Base-by-base conservation (phyloP, 2,797 vertebrate genomes). In the Darevskia mixta region DNA sequence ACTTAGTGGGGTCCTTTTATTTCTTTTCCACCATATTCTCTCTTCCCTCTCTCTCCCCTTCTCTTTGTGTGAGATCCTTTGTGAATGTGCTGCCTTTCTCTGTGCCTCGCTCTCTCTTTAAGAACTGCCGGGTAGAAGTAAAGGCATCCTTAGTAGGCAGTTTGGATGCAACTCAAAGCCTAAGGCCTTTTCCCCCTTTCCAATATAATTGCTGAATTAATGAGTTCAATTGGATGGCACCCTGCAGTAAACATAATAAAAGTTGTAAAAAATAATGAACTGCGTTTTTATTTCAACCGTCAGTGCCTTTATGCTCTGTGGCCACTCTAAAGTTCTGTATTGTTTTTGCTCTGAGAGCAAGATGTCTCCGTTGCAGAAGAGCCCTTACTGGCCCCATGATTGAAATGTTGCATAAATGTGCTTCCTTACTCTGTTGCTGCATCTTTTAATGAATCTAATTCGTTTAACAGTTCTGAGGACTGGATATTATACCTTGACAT, bases 261-360 rank as follows among this genome's bases (percentile, higher is more conserved):
- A 95, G 87, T 93, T n/a, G 80, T 95, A 95, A 96, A 95, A 96
- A 95, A 94, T 94, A 96, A 95, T 95, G 93, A 95, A 93, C 93
- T 92, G 89, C 41, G 86, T 94, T 95, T 84, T 88, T 92, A 83
- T 92, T 93, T 91, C 93, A 93, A 86, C 9, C 10, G 88, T 94
- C 77, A 82, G 90, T 86, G 64, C 92, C 88, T 92, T 92, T 69
- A 91, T 94, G 83, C 75, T 95, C 86, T 29, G 71, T 95, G 90
- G 89, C 89, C 79, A 89, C 88, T 92, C 95, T 79, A 58, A 89
- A 83, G 18, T 32, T 29, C 87, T 83, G 91, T 75, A 8, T 85
- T 80, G 8, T 86, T 78, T 93, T 92, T 91, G 75, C 23, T 79
- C 55, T 71, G 58, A 35, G 41, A 75, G 82, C 55, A 82, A 82